Evolutionary conservation across 1,140 invertebrate genomes (phyloP), one percentile per base, ranked within the genome.

Genomic region (Bombus consobrinus): DNA sequence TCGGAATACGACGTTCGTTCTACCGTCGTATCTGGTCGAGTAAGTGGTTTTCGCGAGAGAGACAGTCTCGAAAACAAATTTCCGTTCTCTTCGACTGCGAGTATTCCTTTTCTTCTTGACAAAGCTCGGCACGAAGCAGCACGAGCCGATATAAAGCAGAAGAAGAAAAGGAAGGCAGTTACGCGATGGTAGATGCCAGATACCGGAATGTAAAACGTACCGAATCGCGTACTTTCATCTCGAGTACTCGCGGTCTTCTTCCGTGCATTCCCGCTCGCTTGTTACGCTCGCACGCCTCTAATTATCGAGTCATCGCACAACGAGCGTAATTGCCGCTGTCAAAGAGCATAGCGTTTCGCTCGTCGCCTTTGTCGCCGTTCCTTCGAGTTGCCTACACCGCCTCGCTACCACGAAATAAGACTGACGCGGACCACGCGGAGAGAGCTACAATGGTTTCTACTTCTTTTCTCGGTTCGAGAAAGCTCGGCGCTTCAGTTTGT

Each of bases 241-340:
- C 73, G 81, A 87, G 81, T 53, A 80, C 71, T 88, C 87, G 83
- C 37, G 74, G 66, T 83, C 77, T 72, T 86, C 81, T 83, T 79
- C 66, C 87, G 83, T 79, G 57, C 81, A 64, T 82, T 78, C 69
- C 57, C 66, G 39, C 43, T n/a, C 28, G 59, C 74, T 86, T 80
- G 69, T 71, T 66, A 73, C 87, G 75, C 77, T 37, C 53, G 53
- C 75, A 73, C 73, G 78, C 79, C 79, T 78, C 39, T 64, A 53
- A 80, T 85, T 81, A 72, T 59, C 66, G 57, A 59, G 41, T 85
- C 73, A 59, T 85, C 47, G 15, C 37, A 62, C 68, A 79, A 79
- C 75, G 64, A 71, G 37, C 47, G 53, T 53, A 57, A 66, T 83
- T 39, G 41, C 37, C 25, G 9, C 47, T 15, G 13, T n/a, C 53